These are phyloP conservation scores for Tetragnatha versicolor DNA, from an alignment of 1,140 invertebrate species.

Conservation along the genomic window DNA sequence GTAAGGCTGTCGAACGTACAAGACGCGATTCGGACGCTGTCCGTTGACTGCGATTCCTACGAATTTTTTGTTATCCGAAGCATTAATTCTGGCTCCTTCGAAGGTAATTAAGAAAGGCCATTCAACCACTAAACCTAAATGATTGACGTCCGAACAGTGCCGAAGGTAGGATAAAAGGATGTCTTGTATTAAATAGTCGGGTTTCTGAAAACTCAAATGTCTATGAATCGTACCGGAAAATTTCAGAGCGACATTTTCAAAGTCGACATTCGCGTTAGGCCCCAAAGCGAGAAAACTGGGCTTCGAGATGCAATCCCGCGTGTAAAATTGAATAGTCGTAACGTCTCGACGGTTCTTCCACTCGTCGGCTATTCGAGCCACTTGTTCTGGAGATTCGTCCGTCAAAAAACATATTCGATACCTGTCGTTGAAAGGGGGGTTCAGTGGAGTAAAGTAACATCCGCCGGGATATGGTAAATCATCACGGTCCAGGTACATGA, in stretches of 20 bases:
- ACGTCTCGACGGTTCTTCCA: slow-evolving; percentile 9
- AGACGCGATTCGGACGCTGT: neutral
- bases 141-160: neutral
- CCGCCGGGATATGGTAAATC: slow-evolving; percentile 11
- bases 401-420: slow-evolving; percentile 7
- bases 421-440: too few species aligned
- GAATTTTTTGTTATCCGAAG: neutral
- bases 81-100: neutral
- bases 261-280: too few species aligned
- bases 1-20: neutral
- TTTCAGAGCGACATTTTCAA: too few species aligned
- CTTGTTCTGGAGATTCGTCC: neutral
- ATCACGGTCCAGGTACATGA: neutral
- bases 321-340: neutral
- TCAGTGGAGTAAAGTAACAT: neutral
- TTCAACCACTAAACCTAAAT: neutral
- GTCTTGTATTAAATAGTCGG: neutral
- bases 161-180: neutral
- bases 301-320: neutral
- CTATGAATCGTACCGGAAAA: neutral
- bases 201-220: neutral
- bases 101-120: neutral
- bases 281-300: too few species aligned
- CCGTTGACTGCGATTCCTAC: neutral
- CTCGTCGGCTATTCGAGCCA: neutral